Conservation (phyloP, 2,888 invertebrate species). For the Lasius platythorax region DNA sequence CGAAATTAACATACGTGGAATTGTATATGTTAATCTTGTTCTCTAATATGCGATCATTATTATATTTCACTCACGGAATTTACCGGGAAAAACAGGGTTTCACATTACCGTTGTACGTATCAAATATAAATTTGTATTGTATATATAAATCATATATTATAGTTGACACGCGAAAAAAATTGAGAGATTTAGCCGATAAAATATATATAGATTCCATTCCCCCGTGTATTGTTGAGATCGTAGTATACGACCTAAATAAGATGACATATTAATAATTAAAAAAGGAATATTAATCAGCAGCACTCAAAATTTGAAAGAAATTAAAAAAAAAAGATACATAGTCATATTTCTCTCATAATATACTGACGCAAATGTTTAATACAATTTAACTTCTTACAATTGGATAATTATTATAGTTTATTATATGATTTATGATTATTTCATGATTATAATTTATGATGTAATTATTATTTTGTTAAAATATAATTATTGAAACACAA, state of each 20-base stretch:
- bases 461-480: background rate
- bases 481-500: no score
- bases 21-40: background rate
- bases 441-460: background rate
- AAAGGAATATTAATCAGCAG: background rate
- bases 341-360: background rate
- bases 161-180: background rate
- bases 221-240: background rate
- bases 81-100: slow-evolving; percentile 48
- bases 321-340: background rate
- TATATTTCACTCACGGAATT: slow-evolving; percentile 23
- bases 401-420: background rate
- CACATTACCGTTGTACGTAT: slow-evolving; percentile 1
- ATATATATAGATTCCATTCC: background rate
- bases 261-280: background rate
- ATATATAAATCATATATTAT: slow-evolving; percentile 13
- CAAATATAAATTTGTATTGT: slow-evolving; percentile 32
- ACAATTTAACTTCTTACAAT: background rate
- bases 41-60: background rate
- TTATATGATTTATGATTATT: background rate
- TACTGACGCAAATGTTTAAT: background rate
- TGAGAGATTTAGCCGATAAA: background rate
- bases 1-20: background rate
- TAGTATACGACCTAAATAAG: background rate
- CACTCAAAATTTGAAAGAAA: background rate